phyloP scores from a whole-genome alignment of 2,888 invertebrate species.

The Eilema griseolum region DNA sequence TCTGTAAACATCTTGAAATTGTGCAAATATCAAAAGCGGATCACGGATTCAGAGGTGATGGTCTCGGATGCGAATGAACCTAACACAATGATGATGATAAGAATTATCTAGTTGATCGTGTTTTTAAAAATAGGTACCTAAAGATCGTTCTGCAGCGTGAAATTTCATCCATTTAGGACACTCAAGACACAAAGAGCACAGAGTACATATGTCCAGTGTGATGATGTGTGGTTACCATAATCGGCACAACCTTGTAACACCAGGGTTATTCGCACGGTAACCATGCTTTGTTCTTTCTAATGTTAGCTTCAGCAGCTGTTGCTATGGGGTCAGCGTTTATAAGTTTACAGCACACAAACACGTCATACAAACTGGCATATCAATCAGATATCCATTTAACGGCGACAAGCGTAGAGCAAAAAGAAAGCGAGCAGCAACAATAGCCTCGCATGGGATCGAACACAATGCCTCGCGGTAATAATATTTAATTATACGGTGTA shows the following conservation, averaged over 20 bases:
- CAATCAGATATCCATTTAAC: conserved; percentile 49
- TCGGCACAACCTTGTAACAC: neutral
- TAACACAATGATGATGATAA: no score
- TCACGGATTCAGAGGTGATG: no score
- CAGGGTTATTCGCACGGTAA: neutral
- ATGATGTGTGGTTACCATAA: no score
- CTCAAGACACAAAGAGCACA: no score
- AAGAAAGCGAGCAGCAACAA: conserved; percentile 48
- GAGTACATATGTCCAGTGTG: no score
- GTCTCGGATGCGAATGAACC: no score
- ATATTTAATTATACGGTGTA: conserved; percentile 60
- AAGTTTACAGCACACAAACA: neutral
- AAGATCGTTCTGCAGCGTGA: no score
- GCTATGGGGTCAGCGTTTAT: neutral
- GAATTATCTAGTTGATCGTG: no score
- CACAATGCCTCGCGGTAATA: conserved; percentile 56
- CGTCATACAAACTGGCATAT: conserved; percentile 21
- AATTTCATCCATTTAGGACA: no score
- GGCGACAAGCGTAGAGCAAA: conserved; percentile 49
- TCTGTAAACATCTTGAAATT: no score
- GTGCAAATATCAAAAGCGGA: no score
- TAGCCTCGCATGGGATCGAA: conserved; percentile 47
- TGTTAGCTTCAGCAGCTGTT: neutral
- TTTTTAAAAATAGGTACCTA: no score
- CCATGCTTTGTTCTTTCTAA: neutral